A percentile compares a stretch with the other conserved stretches of the same genome.
Evolutionary conservation across 2,888 invertebrate genomes (phyloP).

Genomic region (Andricus curvator): DNA sequence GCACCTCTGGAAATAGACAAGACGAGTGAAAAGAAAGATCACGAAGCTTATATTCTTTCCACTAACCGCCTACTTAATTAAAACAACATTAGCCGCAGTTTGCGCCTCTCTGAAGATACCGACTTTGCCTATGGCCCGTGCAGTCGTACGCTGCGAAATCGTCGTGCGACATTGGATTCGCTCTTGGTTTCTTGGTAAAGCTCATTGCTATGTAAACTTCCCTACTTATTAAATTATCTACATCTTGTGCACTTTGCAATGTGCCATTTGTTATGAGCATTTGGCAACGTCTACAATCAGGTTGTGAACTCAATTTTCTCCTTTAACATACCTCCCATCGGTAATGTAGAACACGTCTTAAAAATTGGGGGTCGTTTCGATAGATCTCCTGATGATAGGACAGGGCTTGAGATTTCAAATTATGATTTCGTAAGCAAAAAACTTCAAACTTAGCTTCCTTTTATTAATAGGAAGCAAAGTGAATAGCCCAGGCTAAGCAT

Average conservation of each 20-base stretch:
- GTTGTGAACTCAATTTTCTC: slow-evolving; percentile 55
- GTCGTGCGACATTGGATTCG: slow-evolving; percentile 27
- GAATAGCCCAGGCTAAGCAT: too few relatives aligned
- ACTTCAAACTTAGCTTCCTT: too few relatives aligned
- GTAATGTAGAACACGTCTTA: neutral
- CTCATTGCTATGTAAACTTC: slow-evolving; percentile 62
- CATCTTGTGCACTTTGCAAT: slow-evolving; percentile 52
- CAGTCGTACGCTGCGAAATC: slow-evolving; percentile 10
- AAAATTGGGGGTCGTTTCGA: neutral
- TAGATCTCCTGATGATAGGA: slow-evolving; percentile 15
- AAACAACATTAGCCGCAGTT: slow-evolving; percentile 72
- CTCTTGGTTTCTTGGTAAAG: slow-evolving; percentile 42
- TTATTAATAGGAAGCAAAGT: too few relatives aligned
- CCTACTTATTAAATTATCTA: slow-evolving; percentile 67
- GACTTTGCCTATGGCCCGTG: slow-evolving; percentile 39
- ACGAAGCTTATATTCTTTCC: slow-evolving; percentile 59
- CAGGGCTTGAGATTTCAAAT: neutral
- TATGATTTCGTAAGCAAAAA: neutral
- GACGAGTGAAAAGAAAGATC: slow-evolving; percentile 55
- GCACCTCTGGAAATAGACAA: slow-evolving; percentile 71
- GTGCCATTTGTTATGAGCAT: slow-evolving; percentile 55
- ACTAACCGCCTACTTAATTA: slow-evolving; percentile 77
- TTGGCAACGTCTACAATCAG: slow-evolving; percentile 55
- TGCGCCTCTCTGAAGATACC: slow-evolving; percentile 42
- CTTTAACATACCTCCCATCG: slow-evolving; percentile 39